Percentiles rank a stretch among this genome's conserved stretches.
Evolutionary conservation across 2,888 invertebrate genomes (phyloP).

Genomic region (Philhelius pedissequus): DNA sequence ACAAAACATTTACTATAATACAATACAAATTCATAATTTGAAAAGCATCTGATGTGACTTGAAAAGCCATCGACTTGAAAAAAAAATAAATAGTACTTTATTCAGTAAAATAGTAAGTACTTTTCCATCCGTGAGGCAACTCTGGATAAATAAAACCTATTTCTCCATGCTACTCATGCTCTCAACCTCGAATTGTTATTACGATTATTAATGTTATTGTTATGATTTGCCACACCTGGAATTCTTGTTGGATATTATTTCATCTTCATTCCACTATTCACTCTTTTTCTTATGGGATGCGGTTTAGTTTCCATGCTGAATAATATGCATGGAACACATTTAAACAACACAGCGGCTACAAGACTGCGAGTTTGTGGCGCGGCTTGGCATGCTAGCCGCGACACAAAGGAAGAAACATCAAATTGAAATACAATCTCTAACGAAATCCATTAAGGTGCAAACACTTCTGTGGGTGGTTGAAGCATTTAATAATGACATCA

Average conservation of each 20-base stretch:
- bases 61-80: too few species aligned
- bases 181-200: slow-evolving; percentile 54
- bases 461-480: slow-evolving; percentile 53
- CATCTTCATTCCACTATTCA: not conserved
- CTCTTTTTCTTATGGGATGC: not conserved
- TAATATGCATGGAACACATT: not conserved
- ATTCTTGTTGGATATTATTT: slow-evolving; percentile 40
- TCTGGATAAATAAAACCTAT: not conserved
- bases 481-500: slow-evolving; percentile 60
- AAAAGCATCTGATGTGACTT: too few species aligned
- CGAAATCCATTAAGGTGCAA: slow-evolving; percentile 54
- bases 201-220: slow-evolving; percentile 63
- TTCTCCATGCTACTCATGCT: not conserved
- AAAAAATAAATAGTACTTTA: too few species aligned
- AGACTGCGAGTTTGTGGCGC: not conserved
- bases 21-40: too few species aligned
- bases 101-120: too few species aligned
- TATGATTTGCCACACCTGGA: slow-evolving; percentile 67
- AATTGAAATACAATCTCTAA: slow-evolving; percentile 64
- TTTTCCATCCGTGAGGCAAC: too few species aligned
- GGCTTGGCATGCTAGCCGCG: too few species aligned
- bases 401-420: slow-evolving; percentile 21
- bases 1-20: too few species aligned
- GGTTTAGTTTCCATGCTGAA: not conserved
- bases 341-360: not conserved